Evolutionary conservation across 1,140 invertebrate genomes (phyloP).

Genomic region (Neoseiulus cucumeris): DNA sequence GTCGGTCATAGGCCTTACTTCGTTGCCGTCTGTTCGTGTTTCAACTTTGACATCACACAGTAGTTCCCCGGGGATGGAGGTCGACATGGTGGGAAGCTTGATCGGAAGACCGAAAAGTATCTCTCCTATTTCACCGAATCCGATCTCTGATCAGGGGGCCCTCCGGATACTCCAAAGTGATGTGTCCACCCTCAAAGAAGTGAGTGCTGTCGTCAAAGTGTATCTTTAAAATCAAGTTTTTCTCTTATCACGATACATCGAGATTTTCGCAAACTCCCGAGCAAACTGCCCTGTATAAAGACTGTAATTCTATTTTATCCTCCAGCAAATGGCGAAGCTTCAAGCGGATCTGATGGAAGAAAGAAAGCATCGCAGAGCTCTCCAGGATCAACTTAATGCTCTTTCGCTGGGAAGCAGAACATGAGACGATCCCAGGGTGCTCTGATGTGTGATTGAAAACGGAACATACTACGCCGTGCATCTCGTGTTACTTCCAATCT

Average conservation of each 20-base stretch:
- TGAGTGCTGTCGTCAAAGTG: too few species aligned
- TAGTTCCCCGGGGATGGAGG: neutral
- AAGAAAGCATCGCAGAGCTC: neutral
- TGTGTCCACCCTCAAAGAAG: neutral
- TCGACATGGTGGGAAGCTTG: neutral
- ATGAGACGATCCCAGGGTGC: too few species aligned
- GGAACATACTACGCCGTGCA: too few species aligned
- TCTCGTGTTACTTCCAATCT: too few species aligned
- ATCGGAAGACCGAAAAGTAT: neutral
- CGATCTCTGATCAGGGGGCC: neutral
- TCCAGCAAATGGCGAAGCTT: slow-evolving; percentile 2
- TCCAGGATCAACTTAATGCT: neutral
- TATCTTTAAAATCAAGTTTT: too few species aligned
- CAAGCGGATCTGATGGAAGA: neutral
- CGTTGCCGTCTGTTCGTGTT: neutral
- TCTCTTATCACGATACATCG: too few species aligned
- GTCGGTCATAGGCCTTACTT: neutral
- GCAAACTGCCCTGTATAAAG: too few species aligned
- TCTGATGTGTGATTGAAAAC: too few species aligned
- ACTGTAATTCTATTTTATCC: neutral
- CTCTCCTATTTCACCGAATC: neutral
- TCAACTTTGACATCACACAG: neutral
- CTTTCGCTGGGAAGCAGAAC: neutral
- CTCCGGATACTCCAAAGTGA: neutral
- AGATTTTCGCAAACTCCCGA: too few species aligned